Evolutionary conservation across 2,113 vertebrate genomes (phyloP).

Genomic region (Acanthisitta chloris): DNA sequence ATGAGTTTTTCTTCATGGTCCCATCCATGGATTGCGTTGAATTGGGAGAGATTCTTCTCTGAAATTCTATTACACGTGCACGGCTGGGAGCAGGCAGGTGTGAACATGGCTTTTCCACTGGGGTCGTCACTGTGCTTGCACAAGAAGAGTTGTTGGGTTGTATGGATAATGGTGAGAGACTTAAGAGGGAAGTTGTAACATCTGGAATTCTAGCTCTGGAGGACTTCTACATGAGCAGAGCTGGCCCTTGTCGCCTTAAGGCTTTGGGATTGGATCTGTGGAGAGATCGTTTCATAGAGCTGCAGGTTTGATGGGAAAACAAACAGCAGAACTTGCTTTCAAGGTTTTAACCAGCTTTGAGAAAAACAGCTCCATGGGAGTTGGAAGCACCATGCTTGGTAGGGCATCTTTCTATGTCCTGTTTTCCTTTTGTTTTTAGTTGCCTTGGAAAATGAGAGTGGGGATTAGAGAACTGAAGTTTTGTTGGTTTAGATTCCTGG

Average conservation of each 20-base stretch:
- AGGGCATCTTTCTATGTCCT: neutral
- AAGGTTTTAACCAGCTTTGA: neutral
- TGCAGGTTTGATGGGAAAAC: neutral
- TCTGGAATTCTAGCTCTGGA: neutral
- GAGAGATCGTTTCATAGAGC: neutral
- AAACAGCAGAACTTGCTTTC: neutral
- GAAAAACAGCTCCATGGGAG: rapidly evolving
- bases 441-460: neutral
- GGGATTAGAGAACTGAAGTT: neutral
- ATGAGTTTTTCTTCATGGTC: neutral
- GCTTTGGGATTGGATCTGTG: neutral
- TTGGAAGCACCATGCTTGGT: rapidly evolving
- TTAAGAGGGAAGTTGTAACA: neutral
- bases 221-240: rapidly evolving
- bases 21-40: neutral
- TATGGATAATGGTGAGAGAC: neutral
- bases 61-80: neutral
- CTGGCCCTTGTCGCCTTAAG: neutral
- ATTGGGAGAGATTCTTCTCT: neutral
- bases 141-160: neutral
- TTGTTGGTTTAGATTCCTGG: neutral
- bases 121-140: neutral
- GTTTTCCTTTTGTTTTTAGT: neutral
- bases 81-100: neutral
- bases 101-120: neutral